phyloP scores from a whole-genome alignment of 30 jellyfish, hydroid and myxozoan species.

The Aurelia sp. region DNA sequence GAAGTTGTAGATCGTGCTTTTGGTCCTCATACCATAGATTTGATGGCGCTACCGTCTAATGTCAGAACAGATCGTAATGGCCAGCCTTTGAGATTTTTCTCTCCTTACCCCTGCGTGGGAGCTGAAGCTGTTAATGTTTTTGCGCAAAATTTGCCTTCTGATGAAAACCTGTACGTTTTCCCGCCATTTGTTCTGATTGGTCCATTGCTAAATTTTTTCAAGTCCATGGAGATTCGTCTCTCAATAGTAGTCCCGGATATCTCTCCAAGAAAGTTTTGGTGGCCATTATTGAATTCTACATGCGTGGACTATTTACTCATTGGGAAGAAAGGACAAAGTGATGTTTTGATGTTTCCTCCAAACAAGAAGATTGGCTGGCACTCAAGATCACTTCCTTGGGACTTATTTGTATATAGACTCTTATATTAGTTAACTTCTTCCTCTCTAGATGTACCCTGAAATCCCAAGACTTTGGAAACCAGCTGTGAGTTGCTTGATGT shows the following conservation, averaged over 20 bases:
- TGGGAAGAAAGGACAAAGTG: not conserved
- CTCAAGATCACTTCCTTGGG: too few relatives aligned
- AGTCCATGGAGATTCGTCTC: too few relatives aligned
- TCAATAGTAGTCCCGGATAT: too few relatives aligned
- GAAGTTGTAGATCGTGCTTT: conserved; percentile 1
- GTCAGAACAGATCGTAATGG: conserved; percentile 2
- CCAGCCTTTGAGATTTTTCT: conserved; percentile 5
- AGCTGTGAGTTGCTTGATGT: conserved; percentile 3
- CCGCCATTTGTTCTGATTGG: conserved; percentile 31
- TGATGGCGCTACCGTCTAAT: conserved; percentile 29
- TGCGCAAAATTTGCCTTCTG: conserved; percentile 3
- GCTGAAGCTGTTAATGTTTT: not conserved
- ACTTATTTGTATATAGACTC: too few relatives aligned
- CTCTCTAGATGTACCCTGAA: not conserved
- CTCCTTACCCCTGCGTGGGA: not conserved
- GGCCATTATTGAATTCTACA: too few relatives aligned
- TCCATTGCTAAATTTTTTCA: not conserved
- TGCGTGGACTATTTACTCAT: too few relatives aligned
- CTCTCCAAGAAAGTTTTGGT: too few relatives aligned
- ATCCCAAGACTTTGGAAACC: conserved; percentile 29
- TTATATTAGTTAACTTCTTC: too few relatives aligned
- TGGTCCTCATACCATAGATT: conserved; percentile 30
- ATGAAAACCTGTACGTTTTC: conserved; percentile 9
- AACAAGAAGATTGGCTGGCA: too few relatives aligned
- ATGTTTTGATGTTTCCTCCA: not conserved